Base-by-base conservation (phyloP, 2,888 invertebrate genomes). In the Dolomedes plantarius region DNA sequence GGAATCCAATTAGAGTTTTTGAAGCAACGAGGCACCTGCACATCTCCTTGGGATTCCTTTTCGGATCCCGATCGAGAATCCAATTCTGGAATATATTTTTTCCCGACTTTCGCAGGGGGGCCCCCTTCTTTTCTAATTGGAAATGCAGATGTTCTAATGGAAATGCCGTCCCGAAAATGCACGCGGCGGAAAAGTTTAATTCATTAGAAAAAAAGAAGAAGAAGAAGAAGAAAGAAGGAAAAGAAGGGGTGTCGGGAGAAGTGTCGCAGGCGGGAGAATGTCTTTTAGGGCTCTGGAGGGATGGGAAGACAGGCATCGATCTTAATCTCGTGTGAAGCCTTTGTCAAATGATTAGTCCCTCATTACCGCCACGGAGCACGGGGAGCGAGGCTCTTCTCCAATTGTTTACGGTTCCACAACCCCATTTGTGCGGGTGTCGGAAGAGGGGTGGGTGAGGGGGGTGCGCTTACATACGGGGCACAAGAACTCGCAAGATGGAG, bases 301-400 rank as follows among this genome's bases (percentile, higher is more conserved):
- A 11, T 28, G 75, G 65, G 41, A 23, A 67, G 50, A 78, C 64
- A 68, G 73, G 78, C 85, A 86, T 86, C 85, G 85, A 86, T 86
- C 85, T 86, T 86, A 86, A 86, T 86, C 85, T 86, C 69, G 85
- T 86, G 85, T 86, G 85, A 86, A 79, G 85, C 85, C 85, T 86
- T 86, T 86, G 85, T 86, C 85, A 86, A 86, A 86, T 86, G 85
- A 86, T 86, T 86, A 86, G 85, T 86, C 85, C 79, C 85, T 86
- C 85, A 86, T 86, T 86, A 86, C 85, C 73, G 74, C 65, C 74
- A 67, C 74, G 68, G 71, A 79, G 79, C 72, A 36, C 11, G 62
- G 27, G 75, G 76, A 50, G 64, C 50, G 65, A 65, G 32, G 73
- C 73, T 80, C 73, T 64, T 79, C 78, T 86, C 78, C 78, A 79